Base-by-base conservation (phyloP, 2,113 vertebrate species). In the Chinchilla lanigera region DNA sequence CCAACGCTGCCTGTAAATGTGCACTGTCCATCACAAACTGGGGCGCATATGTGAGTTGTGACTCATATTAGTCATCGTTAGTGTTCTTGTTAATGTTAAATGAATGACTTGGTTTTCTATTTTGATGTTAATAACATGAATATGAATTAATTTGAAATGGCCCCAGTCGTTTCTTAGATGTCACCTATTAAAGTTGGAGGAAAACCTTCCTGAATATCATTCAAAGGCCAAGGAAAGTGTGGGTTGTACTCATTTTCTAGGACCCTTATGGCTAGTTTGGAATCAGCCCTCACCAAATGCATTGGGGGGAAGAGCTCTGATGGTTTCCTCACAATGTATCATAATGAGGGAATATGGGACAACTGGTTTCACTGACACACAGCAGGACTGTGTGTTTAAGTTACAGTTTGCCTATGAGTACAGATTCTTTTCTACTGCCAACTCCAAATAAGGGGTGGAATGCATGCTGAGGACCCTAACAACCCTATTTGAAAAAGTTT, bases 371-470 rank as follows among this genome's bases (percentile, higher is more conserved):
- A 24, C 10, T 89, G 61, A 95, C 69, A 44, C 96, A 96, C 97
- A 83, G 50, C 69, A 94, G 85, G 96, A 69, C 93, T 93, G 65
- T 90, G 19, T 2, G 2, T 63, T 92, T 90, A 83, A 80, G 87
- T 35, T 81, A 47, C 4, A 73, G 52, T 96, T 97, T 80, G 60
- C 84, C 28, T 38, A 4, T 19, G 56, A n/a, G 35, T 94, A 69
- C 52, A 95, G 85, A 94, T 96, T 96, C 38, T 92, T 82, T 94
- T 92, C 97, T 94, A 71, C 22, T 95, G 0, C 22, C 20, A 26
- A 82, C n/a, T 93, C 93, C 89, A 97, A 97, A 95, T 3, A 90
- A 84, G 10, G 96, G 86, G 93, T 67, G 56, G 75, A 94, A 92
- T 95, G 50, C 22, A 50, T 38, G 63, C 71, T 61, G 89, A 69